Percentiles rank a stretch among this genome's conserved stretches.
Conservation (phyloP, 2,113 vertebrate genomes). For the Alethe castanea region DNA sequence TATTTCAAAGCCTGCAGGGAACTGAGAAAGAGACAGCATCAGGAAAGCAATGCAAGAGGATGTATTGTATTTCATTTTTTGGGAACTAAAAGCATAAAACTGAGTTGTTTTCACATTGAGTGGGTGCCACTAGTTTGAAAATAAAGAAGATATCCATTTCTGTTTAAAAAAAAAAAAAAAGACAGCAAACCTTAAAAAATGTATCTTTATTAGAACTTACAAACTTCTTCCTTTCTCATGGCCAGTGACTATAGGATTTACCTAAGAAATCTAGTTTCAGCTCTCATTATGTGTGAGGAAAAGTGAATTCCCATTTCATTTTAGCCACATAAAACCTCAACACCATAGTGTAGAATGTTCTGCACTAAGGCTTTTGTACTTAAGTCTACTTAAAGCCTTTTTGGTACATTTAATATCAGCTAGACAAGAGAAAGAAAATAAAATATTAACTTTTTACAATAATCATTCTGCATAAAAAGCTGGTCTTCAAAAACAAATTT, state of each 20-base stretch:
- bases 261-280: not conserved
- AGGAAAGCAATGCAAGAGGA: not conserved
- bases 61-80: not conserved
- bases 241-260: not conserved
- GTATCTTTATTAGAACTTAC: not conserved
- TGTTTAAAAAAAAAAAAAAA: not conserved
- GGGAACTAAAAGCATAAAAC: not conserved
- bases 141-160: not conserved
- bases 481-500: not conserved
- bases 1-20: not conserved
- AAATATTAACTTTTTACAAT: not conserved
- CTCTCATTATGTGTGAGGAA: not conserved
- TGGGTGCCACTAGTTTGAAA: not conserved
- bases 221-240: not conserved
- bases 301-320: not conserved
- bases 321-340: not conserved
- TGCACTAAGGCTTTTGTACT: not conserved
- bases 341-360: accelerated
- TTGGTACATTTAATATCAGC: not conserved
- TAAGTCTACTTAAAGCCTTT: not conserved
- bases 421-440: not conserved
- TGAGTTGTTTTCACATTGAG: not conserved
- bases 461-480: not conserved
- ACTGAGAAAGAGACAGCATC: not conserved
- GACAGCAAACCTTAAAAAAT: not conserved